phyloP scores from a whole-genome alignment of 2,113 vertebrate genomes.

The Albula glossodonta region DNA sequence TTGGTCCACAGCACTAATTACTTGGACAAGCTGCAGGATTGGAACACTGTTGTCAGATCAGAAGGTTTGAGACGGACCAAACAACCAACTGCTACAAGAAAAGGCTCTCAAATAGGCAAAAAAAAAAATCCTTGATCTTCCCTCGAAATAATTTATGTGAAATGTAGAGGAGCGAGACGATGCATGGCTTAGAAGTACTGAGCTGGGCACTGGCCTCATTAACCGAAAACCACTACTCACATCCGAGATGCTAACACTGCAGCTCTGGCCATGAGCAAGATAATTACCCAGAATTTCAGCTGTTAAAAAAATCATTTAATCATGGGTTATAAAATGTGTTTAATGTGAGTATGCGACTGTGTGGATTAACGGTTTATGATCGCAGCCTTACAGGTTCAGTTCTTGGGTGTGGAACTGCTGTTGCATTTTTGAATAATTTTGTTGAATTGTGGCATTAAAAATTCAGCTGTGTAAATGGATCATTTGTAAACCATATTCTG shows the following conservation, averaged over 20 bases:
- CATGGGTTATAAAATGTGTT: background rate
- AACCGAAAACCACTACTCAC: background rate
- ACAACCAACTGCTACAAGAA: background rate
- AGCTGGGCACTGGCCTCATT: background rate
- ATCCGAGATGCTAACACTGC: background rate
- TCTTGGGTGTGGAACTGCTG: background rate
- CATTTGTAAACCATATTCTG: background rate
- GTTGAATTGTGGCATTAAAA: background rate
- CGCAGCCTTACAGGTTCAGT: background rate
- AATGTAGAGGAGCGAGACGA: background rate
- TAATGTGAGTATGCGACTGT: background rate
- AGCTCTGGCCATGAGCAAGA: background rate
- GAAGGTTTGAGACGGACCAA: background rate
- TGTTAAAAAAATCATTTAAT: background rate
- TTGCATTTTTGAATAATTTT: background rate
- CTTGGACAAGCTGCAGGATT: slow-evolving; percentile 78
- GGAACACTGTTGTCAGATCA: slow-evolving; percentile 31
- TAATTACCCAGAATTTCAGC: background rate
- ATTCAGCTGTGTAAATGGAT: background rate
- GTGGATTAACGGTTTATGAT: background rate
- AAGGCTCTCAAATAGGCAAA: background rate
- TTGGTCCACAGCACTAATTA: slow-evolving; percentile 81
- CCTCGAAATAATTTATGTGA: background rate
- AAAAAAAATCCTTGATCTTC: background rate
- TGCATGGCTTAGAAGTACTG: background rate